Conservation (phyloP, 2,888 invertebrate species). For the Nemurella pictetii region DNA sequence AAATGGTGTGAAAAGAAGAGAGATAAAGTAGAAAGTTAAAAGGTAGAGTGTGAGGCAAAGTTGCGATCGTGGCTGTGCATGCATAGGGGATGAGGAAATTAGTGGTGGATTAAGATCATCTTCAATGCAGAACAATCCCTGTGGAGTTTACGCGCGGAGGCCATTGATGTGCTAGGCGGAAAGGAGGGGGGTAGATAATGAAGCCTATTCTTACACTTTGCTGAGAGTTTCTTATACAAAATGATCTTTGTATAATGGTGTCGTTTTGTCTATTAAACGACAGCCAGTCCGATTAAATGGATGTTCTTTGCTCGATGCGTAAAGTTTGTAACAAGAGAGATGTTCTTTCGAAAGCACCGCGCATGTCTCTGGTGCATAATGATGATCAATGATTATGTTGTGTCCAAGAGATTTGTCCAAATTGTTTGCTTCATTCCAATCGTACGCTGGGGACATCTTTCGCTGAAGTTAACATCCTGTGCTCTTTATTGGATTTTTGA, state of each 20-base stretch:
- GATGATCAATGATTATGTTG: neutral
- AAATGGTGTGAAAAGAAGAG: constrained; percentile 55
- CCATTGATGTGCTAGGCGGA: too few relatives aligned
- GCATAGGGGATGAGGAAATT: constrained; percentile 34
- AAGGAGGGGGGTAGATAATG: neutral
- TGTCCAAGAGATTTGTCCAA: neutral
- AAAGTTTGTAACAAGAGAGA: neutral
- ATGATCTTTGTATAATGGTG: neutral
- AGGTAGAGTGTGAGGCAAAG: constrained; percentile 38
- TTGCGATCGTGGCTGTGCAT: constrained; percentile 20
- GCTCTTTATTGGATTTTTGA: neutral
- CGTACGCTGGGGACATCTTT: neutral
- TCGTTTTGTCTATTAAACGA: constrained; percentile 13
- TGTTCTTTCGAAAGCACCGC: neutral
- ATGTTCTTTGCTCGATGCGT: neutral
- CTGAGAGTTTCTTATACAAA: constrained; percentile 10
- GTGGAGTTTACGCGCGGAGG: neutral
- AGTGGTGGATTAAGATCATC: constrained; percentile 34
- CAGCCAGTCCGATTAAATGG: neutral
- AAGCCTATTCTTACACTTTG: neutral
- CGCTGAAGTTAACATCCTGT: neutral
- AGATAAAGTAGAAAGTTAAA: constrained; percentile 54
- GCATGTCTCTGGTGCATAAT: neutral
- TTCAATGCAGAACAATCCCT: constrained; percentile 24
- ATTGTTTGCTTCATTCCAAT: neutral